phyloP scores from a whole-genome alignment of 2,797 vertebrate species.

The Prunella strophiata region DNA sequence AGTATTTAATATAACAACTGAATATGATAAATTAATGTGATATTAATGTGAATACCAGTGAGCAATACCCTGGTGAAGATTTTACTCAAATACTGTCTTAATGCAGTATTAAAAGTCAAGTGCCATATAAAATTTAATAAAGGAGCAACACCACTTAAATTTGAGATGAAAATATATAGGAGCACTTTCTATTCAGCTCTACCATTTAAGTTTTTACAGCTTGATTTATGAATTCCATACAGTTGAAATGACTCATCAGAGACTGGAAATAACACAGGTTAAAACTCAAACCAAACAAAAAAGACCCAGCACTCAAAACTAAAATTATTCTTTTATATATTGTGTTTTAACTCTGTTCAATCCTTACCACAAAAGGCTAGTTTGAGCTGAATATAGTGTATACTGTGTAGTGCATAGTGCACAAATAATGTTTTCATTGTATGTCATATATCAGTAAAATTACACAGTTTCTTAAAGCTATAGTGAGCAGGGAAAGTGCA shows the following conservation, averaged over 20 bases:
- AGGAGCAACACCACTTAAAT: not conserved
- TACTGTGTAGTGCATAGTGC: not conserved
- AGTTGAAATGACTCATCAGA: not conserved
- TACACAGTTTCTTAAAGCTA: not conserved
- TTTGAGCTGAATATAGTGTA: not conserved
- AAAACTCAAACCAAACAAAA: not conserved
- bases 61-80: not conserved
- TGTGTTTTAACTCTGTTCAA: not conserved
- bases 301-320: not conserved
- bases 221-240: not conserved
- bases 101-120: slow-evolving; percentile 16
- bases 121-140: slow-evolving; percentile 12
- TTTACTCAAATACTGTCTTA: slow-evolving; percentile 16
- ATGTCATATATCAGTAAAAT: not conserved
- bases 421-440: not conserved
- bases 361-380: not conserved
- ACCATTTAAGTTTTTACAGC: not conserved
- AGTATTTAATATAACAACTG: not conserved
- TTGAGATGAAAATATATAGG: not conserved
- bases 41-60: not conserved
- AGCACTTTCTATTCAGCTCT: not conserved
- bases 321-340: not conserved
- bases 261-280: not conserved
- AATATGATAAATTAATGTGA: slow-evolving; percentile 13
- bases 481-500: not conserved